A percentile compares a stretch with the other conserved stretches of the same genome.
These are phyloP conservation scores for Sarcophaga bullata DNA, from an alignment of 1,140 invertebrate genomes.

Conservation along the genomic window DNA sequence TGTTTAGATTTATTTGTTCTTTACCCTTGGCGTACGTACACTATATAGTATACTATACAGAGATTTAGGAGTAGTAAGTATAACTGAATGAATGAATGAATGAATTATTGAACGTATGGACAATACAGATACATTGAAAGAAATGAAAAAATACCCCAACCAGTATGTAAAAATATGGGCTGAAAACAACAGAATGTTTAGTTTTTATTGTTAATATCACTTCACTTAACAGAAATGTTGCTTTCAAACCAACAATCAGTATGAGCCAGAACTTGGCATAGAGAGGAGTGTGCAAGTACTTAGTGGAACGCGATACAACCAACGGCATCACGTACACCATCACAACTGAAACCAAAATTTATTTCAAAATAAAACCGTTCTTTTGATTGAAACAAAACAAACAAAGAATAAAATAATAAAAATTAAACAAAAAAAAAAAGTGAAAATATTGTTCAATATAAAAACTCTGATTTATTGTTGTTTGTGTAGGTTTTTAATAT, in stretches of 20 bases:
- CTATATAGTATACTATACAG: background rate
- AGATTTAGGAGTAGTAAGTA: background rate
- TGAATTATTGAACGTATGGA: background rate
- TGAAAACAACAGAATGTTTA: background rate
- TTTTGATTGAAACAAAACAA: too few relatives aligned
- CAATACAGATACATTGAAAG: background rate
- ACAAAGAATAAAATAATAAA: too few relatives aligned
- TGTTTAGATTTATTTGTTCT: too few relatives aligned
- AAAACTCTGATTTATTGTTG: background rate
- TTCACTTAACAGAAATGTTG: background rate
- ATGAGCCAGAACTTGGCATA: background rate
- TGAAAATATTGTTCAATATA: too few relatives aligned
- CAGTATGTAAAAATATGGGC: slow-evolving; percentile 13
- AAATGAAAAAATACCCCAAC: background rate
- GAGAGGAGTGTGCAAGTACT: background rate
- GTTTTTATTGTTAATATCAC: background rate
- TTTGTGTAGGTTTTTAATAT: slow-evolving; percentile 1
- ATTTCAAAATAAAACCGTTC: too few relatives aligned
- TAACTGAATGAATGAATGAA: background rate
- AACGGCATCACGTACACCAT: too few relatives aligned
- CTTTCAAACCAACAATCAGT: slow-evolving; percentile 13
- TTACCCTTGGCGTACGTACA: slow-evolving; percentile 7
- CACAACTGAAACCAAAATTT: too few relatives aligned
- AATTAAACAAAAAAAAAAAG: too few relatives aligned
- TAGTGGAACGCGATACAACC: too few relatives aligned